A percentile compares a stretch with the other conserved stretches of the same genome.
These are phyloP conservation scores for Temnothorax curvispinosus DNA, from an alignment of 1,140 invertebrate species.

Conservation along the genomic window DNA sequence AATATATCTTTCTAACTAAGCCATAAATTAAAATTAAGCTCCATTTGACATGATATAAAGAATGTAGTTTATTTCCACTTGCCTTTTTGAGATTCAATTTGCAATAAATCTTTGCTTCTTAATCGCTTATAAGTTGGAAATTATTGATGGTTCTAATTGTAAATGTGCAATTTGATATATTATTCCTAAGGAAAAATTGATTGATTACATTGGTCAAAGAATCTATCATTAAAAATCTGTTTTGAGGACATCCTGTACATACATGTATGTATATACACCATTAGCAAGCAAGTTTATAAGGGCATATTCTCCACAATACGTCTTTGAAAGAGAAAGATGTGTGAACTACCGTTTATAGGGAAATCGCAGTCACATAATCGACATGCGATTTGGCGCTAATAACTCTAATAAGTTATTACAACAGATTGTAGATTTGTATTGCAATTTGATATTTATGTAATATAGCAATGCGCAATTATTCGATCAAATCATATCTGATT, in stretches of 20 bases:
- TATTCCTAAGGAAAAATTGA: neutral
- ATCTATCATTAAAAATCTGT: constrained; percentile 42
- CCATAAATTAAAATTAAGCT: neutral
- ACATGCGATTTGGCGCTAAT: neutral
- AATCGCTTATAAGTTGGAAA: neutral
- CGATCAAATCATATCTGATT: neutral
- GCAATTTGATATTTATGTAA: constrained; percentile 17
- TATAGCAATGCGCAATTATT: neutral
- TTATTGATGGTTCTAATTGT: neutral
- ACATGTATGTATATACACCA: constrained; percentile 76
- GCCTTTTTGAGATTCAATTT: neutral
- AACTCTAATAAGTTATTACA: constrained; percentile 21
- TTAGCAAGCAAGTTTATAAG: constrained; percentile 78
- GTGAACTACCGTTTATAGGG: neutral
- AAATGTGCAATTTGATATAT: neutral
- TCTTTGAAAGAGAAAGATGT: constrained; percentile 11
- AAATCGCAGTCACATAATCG: neutral
- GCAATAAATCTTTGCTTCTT: neutral
- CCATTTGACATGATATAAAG: neutral
- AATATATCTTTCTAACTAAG: neutral
- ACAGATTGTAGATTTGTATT: constrained; percentile 49
- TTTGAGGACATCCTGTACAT: constrained; percentile 72
- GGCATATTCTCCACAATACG: constrained; percentile 51
- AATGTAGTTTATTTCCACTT: neutral
- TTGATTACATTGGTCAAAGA: neutral